phyloP scores from a whole-genome alignment of 2,888 invertebrate genomes.

The Beris morrisii region DNA sequence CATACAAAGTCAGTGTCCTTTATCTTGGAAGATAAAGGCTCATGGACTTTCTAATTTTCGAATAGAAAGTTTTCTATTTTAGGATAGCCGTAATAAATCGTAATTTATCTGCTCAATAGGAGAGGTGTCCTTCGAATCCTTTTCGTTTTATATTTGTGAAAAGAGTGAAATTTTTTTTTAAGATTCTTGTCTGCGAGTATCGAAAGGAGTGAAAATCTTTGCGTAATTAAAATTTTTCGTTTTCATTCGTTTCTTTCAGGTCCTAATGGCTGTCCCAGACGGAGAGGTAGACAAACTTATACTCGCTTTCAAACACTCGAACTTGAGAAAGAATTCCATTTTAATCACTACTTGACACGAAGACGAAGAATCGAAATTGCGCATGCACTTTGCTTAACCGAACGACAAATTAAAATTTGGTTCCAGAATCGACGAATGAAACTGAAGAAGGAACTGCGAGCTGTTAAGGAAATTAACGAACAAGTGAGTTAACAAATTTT shows the following conservation, averaged over 20 bases:
- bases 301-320: slow-evolving; percentile 97
- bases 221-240: slow-evolving; percentile 39
- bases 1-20: no score
- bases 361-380: slow-evolving; percentile 96
- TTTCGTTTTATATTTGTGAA: no score
- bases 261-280: slow-evolving; percentile 92
- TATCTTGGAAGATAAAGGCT: no score
- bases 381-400: slow-evolving; percentile 92
- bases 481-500: slow-evolving; percentile 58
- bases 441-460: slow-evolving; percentile 91
- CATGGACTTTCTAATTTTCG: no score
- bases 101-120: no score
- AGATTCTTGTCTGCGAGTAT: no score
- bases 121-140: no score
- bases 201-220: no score
- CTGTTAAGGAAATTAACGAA: slow-evolving; percentile 93
- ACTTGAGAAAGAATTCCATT: slow-evolving; percentile 97
- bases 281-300: slow-evolving; percentile 95
- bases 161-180: no score
- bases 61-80: no score
- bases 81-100: no score
- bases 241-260: slow-evolving; percentile 71
- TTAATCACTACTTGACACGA: slow-evolving; percentile 95
- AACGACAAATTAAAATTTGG: slow-evolving; percentile 96
- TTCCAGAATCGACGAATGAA: slow-evolving; percentile 97